A percentile compares a stretch with the other conserved stretches of the same genome.
These are phyloP conservation scores for Rotaria socialis DNA, from an alignment of 2,888 invertebrate genomes.

Conservation along the genomic window DNA sequence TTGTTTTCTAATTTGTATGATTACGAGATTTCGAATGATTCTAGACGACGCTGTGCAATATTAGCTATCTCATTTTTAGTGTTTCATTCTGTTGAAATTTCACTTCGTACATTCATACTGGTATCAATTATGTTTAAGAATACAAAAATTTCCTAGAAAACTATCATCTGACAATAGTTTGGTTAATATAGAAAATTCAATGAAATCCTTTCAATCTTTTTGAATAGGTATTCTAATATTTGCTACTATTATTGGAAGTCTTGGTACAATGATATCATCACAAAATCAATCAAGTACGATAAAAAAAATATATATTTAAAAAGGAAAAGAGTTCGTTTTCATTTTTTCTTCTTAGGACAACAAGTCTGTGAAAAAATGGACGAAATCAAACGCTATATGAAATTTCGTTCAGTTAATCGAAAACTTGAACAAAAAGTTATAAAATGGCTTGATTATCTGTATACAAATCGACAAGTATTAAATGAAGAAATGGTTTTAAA, in stretches of 20 bases:
- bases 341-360: background rate
- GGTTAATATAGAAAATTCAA: too few species aligned
- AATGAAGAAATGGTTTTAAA: conserved; percentile 39
- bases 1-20: too few species aligned
- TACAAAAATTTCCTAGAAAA: too few species aligned
- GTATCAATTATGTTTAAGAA: too few species aligned
- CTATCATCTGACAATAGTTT: too few species aligned
- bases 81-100: too few species aligned
- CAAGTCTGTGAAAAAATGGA: conserved; percentile 40
- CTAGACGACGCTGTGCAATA: too few species aligned
- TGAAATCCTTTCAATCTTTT: background rate
- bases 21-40: too few species aligned
- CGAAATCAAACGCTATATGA: conserved; percentile 85
- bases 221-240: conserved; percentile 68
- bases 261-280: conserved; percentile 74
- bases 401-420: conserved; percentile 69
- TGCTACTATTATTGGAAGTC: conserved; percentile 91
- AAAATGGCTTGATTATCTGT: conserved; percentile 82
- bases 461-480: conserved; percentile 44
- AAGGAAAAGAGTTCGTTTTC: background rate
- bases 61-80: too few species aligned
- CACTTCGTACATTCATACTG: too few species aligned
- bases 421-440: conserved; percentile 78
- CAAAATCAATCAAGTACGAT: conserved; percentile 70
- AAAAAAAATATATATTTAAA: conserved; percentile 70